phyloP scores from a whole-genome alignment of 2,113 vertebrate genomes.

The Leptocoma aspasia region DNA sequence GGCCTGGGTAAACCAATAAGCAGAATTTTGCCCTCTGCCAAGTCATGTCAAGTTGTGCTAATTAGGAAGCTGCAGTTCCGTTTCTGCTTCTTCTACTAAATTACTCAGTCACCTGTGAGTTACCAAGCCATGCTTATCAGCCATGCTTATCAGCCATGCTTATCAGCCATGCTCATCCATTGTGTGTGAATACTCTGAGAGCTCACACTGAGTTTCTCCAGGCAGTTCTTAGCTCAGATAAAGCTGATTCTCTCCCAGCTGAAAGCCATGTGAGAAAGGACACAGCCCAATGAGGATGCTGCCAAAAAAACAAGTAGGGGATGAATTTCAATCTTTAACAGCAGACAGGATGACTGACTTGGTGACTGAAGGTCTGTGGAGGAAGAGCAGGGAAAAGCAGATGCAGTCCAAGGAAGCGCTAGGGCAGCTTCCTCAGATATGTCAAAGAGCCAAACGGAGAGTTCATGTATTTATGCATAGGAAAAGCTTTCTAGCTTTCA shows the following conservation, averaged over 20 bases:
- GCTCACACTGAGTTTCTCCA: background rate
- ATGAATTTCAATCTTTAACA: background rate
- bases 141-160: background rate
- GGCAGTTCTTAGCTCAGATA: background rate
- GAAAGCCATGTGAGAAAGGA: background rate
- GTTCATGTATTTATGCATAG: background rate
- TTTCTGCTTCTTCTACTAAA: background rate
- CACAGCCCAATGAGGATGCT: accelerated
- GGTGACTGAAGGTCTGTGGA: background rate
- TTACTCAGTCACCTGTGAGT: background rate
- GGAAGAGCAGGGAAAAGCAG: background rate
- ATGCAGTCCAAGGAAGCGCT: background rate
- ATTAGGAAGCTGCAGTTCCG: background rate
- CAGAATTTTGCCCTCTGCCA: background rate
- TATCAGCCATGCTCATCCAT: background rate
- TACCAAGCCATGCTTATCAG: background rate
- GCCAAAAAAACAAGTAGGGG: background rate
- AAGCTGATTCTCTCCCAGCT: background rate
- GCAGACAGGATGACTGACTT: background rate
- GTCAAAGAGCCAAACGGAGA: background rate
- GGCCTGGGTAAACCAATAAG: background rate
- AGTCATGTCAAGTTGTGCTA: background rate
- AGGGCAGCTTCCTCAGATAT: background rate
- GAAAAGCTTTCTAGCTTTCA: background rate
- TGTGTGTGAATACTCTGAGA: background rate